These are phyloP conservation scores for Salvator merianae DNA, from an alignment of 2,113 vertebrate genomes.

Conservation along the genomic window DNA sequence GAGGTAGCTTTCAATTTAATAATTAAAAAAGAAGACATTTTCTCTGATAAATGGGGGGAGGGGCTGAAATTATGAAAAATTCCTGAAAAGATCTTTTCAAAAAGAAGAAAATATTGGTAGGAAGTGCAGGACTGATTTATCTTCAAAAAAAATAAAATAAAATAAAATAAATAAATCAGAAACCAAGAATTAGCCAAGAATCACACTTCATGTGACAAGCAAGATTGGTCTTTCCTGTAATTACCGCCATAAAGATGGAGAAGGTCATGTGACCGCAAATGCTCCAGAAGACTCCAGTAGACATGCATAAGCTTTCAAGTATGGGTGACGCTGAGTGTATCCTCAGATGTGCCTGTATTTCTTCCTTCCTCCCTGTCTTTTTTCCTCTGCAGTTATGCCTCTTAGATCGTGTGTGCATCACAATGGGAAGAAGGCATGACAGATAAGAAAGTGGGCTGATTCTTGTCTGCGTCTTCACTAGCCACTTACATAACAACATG, in stretches of 20 bases:
- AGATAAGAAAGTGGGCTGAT: no score
- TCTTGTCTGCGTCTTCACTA: no score
- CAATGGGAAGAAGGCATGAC: no score
- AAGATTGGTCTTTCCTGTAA: background rate
- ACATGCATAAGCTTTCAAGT: no score
- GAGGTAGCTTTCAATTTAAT: background rate
- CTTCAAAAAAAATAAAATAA: conserved; percentile 22
- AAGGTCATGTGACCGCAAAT: background rate
- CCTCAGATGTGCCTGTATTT: background rate
- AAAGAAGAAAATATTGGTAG: conserved; percentile 10
- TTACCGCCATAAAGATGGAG: background rate
- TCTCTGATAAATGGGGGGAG: background rate
- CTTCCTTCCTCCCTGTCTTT: background rate
- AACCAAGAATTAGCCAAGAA: background rate
- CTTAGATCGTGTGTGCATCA: no score
- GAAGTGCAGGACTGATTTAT: conserved; percentile 23
- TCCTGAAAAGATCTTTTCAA: background rate
- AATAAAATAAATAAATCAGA: no score
- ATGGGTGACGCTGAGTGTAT: background rate
- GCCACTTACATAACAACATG: no score
- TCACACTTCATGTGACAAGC: background rate
- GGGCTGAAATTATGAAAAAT: background rate
- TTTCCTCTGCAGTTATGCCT: background rate
- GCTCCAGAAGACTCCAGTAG: no score
- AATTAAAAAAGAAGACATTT: background rate